Base-by-base conservation (phyloP, 2,113 vertebrate species). In the Lepus americanus region DNA sequence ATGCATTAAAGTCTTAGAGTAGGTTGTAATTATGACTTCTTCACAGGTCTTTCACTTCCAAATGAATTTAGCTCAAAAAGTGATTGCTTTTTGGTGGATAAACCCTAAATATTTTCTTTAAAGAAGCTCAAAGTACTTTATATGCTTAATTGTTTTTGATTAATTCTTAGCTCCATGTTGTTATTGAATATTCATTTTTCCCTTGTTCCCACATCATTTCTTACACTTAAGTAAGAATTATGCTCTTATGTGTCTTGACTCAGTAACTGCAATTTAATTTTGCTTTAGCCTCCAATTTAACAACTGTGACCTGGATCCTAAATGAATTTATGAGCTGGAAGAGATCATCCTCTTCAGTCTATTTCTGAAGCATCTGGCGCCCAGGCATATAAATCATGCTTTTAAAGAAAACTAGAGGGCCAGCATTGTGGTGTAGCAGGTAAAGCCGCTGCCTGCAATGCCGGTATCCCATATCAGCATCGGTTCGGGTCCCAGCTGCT, bases 131-230 rank as follows among this genome's bases (percentile, higher is more conserved):
- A 61, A 5, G 61, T 73, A 77, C 87, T 94, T 90, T 89, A 74
- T 79, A 51, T 77, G 49, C 31, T 89, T 96, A 90, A 94, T 96
- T 96, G 69, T 92, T 92, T 95, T 92, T 97, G 16, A 74, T 25
- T 92, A 55, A 59, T 93, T 96, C 61, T 89, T 80, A 77, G 19
- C 39, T 39, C 33, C 61, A 70, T 94, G 79, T 79, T 87, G 70
- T 85, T 92, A 29, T 85, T 94, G 66, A 93, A 36, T 90, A 22
- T 53, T 14, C 17, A 59, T 14, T 82, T 88, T 89, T 92, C 78
- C 66, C 72, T 59, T 78, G 19, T 86, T 92, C 39, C 29, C 55
- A 63, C 36, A 94, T 95, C 13, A 27, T 69, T 13, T 83, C 5
- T 76, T 74, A 78, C 0, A 59, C 19, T 67, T 85, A 93, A 85